Base-by-base conservation (phyloP, 2,797 vertebrate genomes). In the Gallirallus australis region DNA sequence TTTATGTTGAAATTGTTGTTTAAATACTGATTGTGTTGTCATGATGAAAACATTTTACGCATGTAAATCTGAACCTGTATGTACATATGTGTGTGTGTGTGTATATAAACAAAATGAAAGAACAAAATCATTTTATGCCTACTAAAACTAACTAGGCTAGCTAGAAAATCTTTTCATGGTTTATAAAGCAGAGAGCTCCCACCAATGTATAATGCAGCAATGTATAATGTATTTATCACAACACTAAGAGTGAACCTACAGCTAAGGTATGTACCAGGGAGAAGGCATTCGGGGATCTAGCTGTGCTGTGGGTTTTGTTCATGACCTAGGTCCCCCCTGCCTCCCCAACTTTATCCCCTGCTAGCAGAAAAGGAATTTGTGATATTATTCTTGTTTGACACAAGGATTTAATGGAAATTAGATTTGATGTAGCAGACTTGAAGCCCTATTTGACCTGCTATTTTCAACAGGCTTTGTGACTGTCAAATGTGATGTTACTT, bases 381-480 rank as follows among this genome's bases (percentile, higher is more conserved):
- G 60, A 1, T 21, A 30, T 86, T 79, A 4, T 35, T 78, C 37
- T 61, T 69, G 37, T 72, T 52, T 71, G 69, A 24, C 35, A 65
- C 28, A 4, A 13, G 42, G 60, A 70, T 92, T 89, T 69, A 2
- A 28, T 69, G 50, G 59, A 33, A 80, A 37, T 79, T 3, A 21
- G 54, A 23, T 82, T 5, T 47, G 33, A 7, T 25, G 19, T 48
- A 68, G 6, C 0, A 3, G 52, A 35, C 86, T 42, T 63, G 81
- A 70, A 69, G 30, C 23, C 31, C 33, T 50, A 0, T 35, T 75
- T 68, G 80, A 31, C 2, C 0, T 48, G 31, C 23, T 65, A 1
- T 61, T 89, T 84, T 45, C 54, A 24, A 35, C 40, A 57, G 80
- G 23, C 69, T 82, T 66, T 86, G 71, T 35, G 61, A 3, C 50